Evolutionary conservation across 2,888 invertebrate genomes (phyloP).

Genomic region (Cepaea hortensis): DNA sequence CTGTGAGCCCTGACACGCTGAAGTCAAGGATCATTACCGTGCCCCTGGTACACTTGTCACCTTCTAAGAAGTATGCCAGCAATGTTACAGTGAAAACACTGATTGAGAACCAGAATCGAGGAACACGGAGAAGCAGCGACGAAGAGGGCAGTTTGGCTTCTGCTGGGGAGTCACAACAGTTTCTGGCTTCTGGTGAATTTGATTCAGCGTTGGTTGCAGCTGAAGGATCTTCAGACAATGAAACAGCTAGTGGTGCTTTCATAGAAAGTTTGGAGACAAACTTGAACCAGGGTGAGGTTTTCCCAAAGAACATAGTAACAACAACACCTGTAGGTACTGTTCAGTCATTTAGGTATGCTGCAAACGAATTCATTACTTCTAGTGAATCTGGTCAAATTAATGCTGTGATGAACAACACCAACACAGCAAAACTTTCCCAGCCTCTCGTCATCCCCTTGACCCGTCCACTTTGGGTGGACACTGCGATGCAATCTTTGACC

Average conservation of each 20-base stretch:
- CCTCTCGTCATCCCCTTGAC: background rate
- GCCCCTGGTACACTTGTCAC: conserved; percentile 24
- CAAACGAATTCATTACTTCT: background rate
- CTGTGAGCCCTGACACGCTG: background rate
- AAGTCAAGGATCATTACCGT: conserved; percentile 33
- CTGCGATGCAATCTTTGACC: conserved; percentile 63
- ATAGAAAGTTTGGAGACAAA: background rate
- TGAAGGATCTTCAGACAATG: background rate
- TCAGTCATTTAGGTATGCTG: background rate
- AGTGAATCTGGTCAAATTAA: background rate
- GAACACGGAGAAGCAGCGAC: conserved; percentile 46
- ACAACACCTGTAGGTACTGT: background rate
- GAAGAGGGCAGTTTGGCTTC: background rate
- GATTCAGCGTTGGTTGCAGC: background rate
- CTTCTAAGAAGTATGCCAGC: conserved; percentile 64
- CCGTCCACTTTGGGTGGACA: conserved; percentile 42
- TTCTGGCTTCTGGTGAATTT: background rate
- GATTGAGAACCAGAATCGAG: conserved; percentile 63
- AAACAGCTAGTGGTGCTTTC: background rate
- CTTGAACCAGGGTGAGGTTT: background rate
- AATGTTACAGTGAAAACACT: conserved; percentile 73
- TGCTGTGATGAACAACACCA: background rate
- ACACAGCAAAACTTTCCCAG: background rate
- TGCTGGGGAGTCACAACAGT: background rate
- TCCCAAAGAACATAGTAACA: too few relatives aligned